A percentile compares a stretch with the other conserved stretches of the same genome.
phyloP scores from a whole-genome alignment of 2,113 vertebrate genomes.

The Junco hyemalis region DNA sequence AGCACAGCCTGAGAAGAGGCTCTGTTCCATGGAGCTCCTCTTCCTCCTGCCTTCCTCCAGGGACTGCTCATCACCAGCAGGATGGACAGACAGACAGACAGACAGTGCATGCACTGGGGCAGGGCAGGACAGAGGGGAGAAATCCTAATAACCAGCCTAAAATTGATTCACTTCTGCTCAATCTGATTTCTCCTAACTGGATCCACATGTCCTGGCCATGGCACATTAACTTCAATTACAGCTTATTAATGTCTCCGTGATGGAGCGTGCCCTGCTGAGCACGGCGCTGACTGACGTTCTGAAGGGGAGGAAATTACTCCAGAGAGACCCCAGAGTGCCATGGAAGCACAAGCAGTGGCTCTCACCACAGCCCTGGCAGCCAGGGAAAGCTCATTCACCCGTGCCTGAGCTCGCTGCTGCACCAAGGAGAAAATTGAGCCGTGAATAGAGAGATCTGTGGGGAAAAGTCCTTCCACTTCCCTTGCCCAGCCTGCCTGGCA shows the following conservation, averaged over 20 bases:
- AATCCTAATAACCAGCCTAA: conserved; percentile 16
- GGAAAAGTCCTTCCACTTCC: neutral
- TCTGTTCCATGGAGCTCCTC: neutral
- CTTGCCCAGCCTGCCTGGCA: neutral
- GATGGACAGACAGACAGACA: neutral
- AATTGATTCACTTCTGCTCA: conserved; percentile 35
- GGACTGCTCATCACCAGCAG: neutral
- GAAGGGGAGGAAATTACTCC: conserved; percentile 45
- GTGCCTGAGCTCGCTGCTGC: neutral
- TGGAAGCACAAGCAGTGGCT: neutral
- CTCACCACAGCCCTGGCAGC: conserved; percentile 40
- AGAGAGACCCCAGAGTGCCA: neutral
- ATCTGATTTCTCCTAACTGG: conserved; percentile 39
- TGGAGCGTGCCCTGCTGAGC: conserved; percentile 1
- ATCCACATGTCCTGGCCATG: conserved; percentile 50
- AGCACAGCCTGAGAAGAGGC: neutral
- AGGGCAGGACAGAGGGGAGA: neutral
- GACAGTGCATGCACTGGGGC: neutral
- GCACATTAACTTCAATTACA: conserved; percentile 76
- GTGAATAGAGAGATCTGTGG: neutral
- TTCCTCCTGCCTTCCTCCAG: neutral
- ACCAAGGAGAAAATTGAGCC: neutral
- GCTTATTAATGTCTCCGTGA: conserved; percentile 64
- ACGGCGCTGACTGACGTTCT: neutral
- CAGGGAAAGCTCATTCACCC: conserved; percentile 73